Conservation (phyloP, 2,888 invertebrate genomes). For the Lithodes maja region DNA sequence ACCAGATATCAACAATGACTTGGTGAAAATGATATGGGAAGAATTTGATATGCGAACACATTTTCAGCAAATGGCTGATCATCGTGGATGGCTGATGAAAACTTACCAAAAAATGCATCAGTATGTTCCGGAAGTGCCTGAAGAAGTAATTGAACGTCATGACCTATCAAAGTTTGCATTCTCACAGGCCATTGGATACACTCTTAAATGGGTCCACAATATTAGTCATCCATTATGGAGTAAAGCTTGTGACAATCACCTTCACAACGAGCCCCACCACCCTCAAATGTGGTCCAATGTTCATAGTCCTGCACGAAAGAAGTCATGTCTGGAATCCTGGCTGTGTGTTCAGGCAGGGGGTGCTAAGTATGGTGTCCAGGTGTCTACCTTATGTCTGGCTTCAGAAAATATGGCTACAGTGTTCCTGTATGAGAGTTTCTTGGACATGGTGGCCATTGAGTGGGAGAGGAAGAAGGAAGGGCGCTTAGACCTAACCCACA, state of each 20-base stretch:
- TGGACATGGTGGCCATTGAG: slow-evolving; percentile 57
- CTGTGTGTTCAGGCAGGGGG: slow-evolving; percentile 29
- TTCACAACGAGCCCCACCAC: slow-evolving; percentile 40
- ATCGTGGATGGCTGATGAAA: slow-evolving; percentile 37
- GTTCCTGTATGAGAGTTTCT: slow-evolving; percentile 48
- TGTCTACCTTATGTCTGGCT: slow-evolving; percentile 5
- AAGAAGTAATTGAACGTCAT: slow-evolving; percentile 32
- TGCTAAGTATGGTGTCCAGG: slow-evolving; percentile 14
- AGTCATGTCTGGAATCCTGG: slow-evolving; percentile 24
- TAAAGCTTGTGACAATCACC: slow-evolving; percentile 40
- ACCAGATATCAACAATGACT: neutral
- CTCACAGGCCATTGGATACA: slow-evolving; percentile 52
- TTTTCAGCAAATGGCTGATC: slow-evolving; percentile 35
- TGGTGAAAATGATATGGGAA: slow-evolving; percentile 38
- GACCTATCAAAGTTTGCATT: slow-evolving; percentile 51
- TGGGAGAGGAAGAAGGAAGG: slow-evolving; percentile 51
- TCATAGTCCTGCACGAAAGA: neutral
- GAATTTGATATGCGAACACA: slow-evolving; percentile 45
- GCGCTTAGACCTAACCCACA: neutral
- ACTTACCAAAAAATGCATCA: slow-evolving; percentile 16
- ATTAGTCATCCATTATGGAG: slow-evolving; percentile 31
- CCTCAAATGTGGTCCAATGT: slow-evolving; percentile 32
- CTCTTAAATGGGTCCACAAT: slow-evolving; percentile 45
- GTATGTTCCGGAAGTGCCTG: slow-evolving; percentile 11
- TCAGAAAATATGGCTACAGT: slow-evolving; percentile 39